Evolutionary conservation across 2,113 vertebrate genomes (phyloP), one percentile per base, ranked within the genome.

Genomic region (Neomonachus schauinslandi): DNA sequence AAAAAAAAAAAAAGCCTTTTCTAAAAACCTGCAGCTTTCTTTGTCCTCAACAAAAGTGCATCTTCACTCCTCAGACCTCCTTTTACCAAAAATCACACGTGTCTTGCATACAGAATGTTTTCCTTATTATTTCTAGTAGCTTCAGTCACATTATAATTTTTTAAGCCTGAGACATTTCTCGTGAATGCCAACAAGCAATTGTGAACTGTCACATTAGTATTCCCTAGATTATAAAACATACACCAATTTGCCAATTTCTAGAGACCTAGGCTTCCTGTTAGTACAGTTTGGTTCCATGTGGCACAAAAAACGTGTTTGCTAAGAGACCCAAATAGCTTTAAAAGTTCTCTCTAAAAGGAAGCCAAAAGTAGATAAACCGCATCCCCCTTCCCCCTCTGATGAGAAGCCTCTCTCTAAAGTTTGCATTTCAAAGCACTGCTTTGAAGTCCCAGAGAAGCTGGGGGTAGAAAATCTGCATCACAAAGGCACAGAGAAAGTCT

Each of bases 271-370:
- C 26, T 76, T 76, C 74, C 72, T 4, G 4, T 8, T 18, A 0
- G 76, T 51, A 21, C 46, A 19, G 5, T 11, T 11, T 51, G 15
- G 42, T 12, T 53, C 49, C 15, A 12, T 19, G 76, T 33, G 76
- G 46, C 74, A 31, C 42, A 49, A 6, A 6, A 77, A 19, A 33
- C 49, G 26, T 28, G 26, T 31, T 28, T 51, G 13, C 28, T 53
- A 18, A 19, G 19, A 33, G 49, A 33, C 76, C 9, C 28, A 12
- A 11, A 5, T 3, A 33, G 1, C 76, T 12, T 3, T 21, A 1
- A 3, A 1, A 3, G 49, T 10, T n/a, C 76, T 33, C 28, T 6
- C 16, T 21, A 2, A 26, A 7, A 33, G 7, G 65, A 2, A 49
- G 24, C 14, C 42, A 16, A 46, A 18, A 15, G 71, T n/a, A 76